phyloP scores from a whole-genome alignment of 1,140 invertebrate genomes.

The Olivierus martensii region DNA sequence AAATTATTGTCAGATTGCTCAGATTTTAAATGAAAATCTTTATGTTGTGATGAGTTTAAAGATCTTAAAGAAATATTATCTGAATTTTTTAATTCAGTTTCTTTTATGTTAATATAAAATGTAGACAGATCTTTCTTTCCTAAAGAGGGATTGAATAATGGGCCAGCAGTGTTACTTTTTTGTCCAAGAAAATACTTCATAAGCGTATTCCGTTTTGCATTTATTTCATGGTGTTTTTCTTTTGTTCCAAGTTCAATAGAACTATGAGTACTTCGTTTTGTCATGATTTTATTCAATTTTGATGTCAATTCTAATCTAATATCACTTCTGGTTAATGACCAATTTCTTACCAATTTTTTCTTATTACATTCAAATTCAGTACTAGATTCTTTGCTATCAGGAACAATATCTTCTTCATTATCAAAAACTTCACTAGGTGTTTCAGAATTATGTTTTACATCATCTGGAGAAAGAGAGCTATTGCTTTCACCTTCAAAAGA shows the following conservation, averaged over 20 bases:
- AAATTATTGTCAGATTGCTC: too few species aligned
- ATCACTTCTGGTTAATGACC: constrained; percentile 24
- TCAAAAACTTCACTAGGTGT: background rate
- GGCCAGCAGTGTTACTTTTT: constrained; percentile 14
- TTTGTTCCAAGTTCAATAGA: constrained; percentile 17
- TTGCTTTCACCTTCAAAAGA: constrained; percentile 16
- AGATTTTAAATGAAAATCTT: too few species aligned
- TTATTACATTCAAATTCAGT: background rate
- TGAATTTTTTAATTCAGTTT: too few species aligned
- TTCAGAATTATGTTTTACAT: constrained; percentile 1
- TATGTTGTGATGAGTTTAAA: too few species aligned
- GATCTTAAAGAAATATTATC: too few species aligned
- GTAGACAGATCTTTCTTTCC: constrained; percentile 19
- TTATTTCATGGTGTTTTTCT: constrained; percentile 16
- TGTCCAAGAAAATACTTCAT: constrained; percentile 8
- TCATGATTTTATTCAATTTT: constrained; percentile 22
- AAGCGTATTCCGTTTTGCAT: constrained; percentile 13
- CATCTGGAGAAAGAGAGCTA: constrained; percentile 21
- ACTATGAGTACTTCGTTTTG: constrained; percentile 20
- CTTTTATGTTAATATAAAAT: constrained; percentile 8
- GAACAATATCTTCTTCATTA: background rate
- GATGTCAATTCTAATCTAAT: constrained; percentile 20
- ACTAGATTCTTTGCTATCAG: background rate
- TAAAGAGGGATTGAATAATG: constrained; percentile 14
- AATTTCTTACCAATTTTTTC: constrained; percentile 18